Percentiles rank a stretch among this genome's conserved stretches.
These are phyloP conservation scores for Thamnaconus septentrionalis DNA, from an alignment of 2,113 vertebrate genomes.

Conservation along the genomic window DNA sequence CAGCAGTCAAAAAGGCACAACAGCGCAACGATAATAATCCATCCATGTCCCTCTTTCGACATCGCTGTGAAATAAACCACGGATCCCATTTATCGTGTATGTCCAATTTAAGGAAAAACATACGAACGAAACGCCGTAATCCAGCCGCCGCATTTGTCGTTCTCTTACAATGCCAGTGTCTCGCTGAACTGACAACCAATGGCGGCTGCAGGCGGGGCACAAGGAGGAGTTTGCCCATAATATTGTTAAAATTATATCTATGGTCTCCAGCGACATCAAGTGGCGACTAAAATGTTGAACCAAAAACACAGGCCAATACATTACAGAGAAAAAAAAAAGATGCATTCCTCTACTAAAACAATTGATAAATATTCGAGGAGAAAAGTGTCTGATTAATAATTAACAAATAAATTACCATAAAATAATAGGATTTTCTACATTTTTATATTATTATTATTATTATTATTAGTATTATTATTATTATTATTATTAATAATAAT, in stretches of 20 bases:
- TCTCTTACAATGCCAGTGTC: background rate
- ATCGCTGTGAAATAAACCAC: background rate
- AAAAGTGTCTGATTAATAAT: too few species aligned
- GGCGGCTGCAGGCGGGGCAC: background rate
- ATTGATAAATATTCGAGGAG: too few species aligned
- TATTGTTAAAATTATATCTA: background rate
- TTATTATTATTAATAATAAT: too few species aligned
- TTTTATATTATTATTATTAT: too few species aligned
- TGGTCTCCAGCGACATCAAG: background rate
- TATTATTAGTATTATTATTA: too few species aligned
- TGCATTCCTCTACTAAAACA: too few species aligned
- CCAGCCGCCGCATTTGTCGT: background rate
- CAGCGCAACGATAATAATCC: constrained; percentile 30
- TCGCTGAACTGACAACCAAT: background rate
- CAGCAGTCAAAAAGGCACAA: constrained; percentile 44
- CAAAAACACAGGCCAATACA: too few species aligned
- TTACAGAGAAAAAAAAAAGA: too few species aligned
- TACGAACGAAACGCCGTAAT: background rate
- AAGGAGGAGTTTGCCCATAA: background rate
- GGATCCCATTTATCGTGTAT: background rate
- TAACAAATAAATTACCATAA: too few species aligned
- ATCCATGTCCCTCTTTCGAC: constrained; percentile 2
- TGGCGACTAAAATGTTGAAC: background rate
- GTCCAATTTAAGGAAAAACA: background rate
- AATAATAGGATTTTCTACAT: too few species aligned